These are phyloP conservation scores for Alaudala cheleensis DNA, from an alignment of 2,113 vertebrate species.

Conservation along the genomic window DNA sequence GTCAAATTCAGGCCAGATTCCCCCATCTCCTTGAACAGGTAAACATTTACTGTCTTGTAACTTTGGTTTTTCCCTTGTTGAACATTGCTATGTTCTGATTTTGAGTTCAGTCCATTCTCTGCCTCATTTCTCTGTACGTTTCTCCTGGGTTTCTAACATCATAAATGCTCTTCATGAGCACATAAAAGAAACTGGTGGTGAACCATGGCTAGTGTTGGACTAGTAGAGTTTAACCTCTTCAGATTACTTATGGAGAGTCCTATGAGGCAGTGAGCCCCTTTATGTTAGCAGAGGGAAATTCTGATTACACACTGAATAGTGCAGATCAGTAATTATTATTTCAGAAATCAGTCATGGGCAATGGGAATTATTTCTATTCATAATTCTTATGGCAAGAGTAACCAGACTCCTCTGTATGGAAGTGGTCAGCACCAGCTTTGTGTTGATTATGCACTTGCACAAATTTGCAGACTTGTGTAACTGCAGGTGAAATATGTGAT, in stretches of 20 bases:
- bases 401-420: not conserved
- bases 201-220: not conserved
- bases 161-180: not conserved
- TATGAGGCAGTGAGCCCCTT: not conserved
- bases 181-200: not conserved
- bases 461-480: not conserved
- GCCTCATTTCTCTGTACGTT: not conserved
- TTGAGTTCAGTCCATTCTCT: not conserved
- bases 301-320: not conserved
- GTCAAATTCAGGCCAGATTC: slow-evolving; percentile 92
- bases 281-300: not conserved
- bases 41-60: slow-evolving; percentile 15
- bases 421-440: not conserved
- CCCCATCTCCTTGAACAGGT: slow-evolving; percentile 97
- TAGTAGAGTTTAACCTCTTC: not conserved
- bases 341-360: not conserved
- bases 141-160: not conserved
- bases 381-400: not conserved
- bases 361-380: not conserved
- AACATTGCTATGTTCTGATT: not conserved
- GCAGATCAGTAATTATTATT: not conserved
- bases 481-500: not conserved
- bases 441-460: not conserved
- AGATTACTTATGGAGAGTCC: not conserved
- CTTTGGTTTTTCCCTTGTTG: not conserved